These are phyloP conservation scores for Panzeria rudis DNA, from an alignment of 2,888 invertebrate genomes.

Conservation along the genomic window DNA sequence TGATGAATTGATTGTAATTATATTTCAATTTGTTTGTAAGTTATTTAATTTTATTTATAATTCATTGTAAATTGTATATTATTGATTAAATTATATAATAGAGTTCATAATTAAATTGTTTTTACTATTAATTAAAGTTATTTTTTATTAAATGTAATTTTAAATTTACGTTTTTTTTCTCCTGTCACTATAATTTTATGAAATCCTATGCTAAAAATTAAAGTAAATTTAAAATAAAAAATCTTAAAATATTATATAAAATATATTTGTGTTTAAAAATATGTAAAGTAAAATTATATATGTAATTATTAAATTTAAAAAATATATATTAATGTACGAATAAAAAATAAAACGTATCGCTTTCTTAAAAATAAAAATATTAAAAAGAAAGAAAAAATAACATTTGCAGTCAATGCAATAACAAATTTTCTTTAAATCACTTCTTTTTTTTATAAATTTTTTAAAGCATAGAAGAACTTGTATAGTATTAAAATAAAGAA, in stretches of 20 bases:
- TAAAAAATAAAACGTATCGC: slow-evolving; percentile 5
- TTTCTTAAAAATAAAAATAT: slow-evolving; percentile 32
- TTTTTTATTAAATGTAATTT: slow-evolving; percentile 52
- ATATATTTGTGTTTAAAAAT: slow-evolving; percentile 29
- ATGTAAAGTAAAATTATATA: background rate
- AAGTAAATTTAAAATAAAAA: slow-evolving; percentile 59
- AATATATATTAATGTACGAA: slow-evolving; percentile 22
- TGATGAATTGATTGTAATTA: slow-evolving; percentile 72
- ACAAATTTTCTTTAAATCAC: slow-evolving; percentile 44
- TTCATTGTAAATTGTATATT: slow-evolving; percentile 72
- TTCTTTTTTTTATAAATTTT: slow-evolving; percentile 20
- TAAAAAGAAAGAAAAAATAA: slow-evolving; percentile 28
- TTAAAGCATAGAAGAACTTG: slow-evolving; percentile 48
- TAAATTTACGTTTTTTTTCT: slow-evolving; percentile 37
- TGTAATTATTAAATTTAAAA: background rate
- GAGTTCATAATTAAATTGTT: slow-evolving; percentile 65
- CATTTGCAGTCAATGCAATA: slow-evolving; percentile 68
- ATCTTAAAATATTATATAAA: slow-evolving; percentile 34
- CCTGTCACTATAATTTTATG: slow-evolving; percentile 39
- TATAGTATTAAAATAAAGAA: slow-evolving; percentile 10
- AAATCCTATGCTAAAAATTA: slow-evolving; percentile 50
- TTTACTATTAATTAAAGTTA: slow-evolving; percentile 63
- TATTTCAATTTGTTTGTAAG: slow-evolving; percentile 65
- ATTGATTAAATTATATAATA: slow-evolving; percentile 69
- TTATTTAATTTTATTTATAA: slow-evolving; percentile 64